These are phyloP conservation scores for Vireo altiloquus DNA, from an alignment of 2,113 vertebrate genomes.

Conservation along the genomic window DNA sequence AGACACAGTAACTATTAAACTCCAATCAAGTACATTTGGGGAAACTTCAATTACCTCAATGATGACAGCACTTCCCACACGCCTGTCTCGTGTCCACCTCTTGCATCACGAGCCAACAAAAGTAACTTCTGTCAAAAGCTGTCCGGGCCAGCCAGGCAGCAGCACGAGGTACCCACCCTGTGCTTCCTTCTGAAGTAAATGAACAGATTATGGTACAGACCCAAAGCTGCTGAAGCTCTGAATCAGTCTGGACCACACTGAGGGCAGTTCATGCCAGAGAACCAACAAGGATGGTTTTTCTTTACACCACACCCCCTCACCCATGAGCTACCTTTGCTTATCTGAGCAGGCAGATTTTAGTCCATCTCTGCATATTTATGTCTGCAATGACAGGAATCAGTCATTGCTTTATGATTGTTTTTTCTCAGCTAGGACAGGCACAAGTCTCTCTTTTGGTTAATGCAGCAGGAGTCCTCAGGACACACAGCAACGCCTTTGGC, in stretches of 20 bases:
- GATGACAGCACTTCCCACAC: neutral
- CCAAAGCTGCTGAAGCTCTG: neutral
- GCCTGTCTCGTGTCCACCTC: neutral
- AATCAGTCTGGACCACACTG: neutral
- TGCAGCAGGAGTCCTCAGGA: neutral
- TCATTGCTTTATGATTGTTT: neutral
- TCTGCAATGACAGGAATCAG: neutral
- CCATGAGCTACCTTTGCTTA: neutral
- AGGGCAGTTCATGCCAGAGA: neutral
- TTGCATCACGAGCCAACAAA: neutral
- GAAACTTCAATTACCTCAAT: neutral
- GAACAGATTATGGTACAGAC: neutral
- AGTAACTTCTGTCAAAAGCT: neutral
- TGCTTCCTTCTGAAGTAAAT: neutral
- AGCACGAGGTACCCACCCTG: neutral
- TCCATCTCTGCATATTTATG: neutral
- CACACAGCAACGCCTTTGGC: neutral
- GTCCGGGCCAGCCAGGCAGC: neutral
- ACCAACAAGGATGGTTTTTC: fast-evolving
- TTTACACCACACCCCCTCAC: neutral
- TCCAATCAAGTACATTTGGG: neutral
- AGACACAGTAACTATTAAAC: neutral
- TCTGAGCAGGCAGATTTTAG: neutral
- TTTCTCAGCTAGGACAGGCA: neutral
- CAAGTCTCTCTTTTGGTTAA: neutral